Percentiles rank a stretch among this genome's conserved stretches.
These are phyloP conservation scores for Manacus vitellinus DNA, from an alignment of 2,113 vertebrate genomes.

Conservation along the genomic window DNA sequence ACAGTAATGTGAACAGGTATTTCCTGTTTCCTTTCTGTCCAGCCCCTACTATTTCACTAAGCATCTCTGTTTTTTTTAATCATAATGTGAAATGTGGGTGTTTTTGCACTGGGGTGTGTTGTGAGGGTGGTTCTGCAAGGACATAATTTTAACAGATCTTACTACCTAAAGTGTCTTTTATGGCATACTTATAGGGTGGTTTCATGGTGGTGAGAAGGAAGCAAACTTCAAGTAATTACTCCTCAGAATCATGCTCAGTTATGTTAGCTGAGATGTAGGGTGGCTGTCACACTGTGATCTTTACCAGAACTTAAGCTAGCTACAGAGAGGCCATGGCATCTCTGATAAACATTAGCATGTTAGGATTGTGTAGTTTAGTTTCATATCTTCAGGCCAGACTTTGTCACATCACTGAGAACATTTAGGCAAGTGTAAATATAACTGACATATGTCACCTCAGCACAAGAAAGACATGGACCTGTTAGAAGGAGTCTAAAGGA, in stretches of 20 bases:
- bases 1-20: neutral
- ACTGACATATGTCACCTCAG: neutral
- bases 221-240: neutral
- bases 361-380: neutral
- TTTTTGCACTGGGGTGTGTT: accelerated
- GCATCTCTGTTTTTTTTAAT: neutral
- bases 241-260: neutral
- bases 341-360: neutral
- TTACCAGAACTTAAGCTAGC: neutral
- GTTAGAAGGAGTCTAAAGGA: neutral
- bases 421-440: neutral
- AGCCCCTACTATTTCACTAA: neutral
- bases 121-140: neutral
- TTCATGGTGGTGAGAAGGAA: neutral
- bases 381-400: neutral
- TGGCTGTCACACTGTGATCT: neutral
- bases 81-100: neutral
- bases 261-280: neutral
- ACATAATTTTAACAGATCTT: neutral
- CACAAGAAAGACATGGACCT: neutral
- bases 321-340: neutral
- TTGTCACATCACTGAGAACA: neutral
- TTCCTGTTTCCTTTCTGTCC: neutral
- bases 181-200: neutral
- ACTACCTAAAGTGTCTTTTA: neutral